phyloP scores from a whole-genome alignment of 2,888 invertebrate species.

The Ernsta delagoae region DNA sequence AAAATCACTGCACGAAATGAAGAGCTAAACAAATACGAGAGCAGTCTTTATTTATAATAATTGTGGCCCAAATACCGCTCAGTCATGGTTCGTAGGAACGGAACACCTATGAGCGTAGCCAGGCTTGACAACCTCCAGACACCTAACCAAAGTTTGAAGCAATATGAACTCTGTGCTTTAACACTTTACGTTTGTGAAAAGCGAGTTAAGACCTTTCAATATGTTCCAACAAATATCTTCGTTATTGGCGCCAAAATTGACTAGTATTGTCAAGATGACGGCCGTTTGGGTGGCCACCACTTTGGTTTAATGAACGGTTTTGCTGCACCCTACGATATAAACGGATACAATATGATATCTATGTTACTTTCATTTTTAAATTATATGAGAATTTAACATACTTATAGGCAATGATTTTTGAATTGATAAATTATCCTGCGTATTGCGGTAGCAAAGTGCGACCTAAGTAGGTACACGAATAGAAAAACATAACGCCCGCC shows the following conservation, averaged over 20 bases:
- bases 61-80: slow-evolving; percentile 61
- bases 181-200: slow-evolving; percentile 28
- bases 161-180: slow-evolving; percentile 48
- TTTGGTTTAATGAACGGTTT: slow-evolving; percentile 44
- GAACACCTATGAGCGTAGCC: slow-evolving; percentile 71
- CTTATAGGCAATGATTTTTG: neutral
- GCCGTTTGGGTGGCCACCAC: slow-evolving; percentile 73
- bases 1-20: slow-evolving; percentile 75
- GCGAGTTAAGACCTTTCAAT: slow-evolving; percentile 41
- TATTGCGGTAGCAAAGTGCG: slow-evolving; percentile 36
- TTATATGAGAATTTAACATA: too few species aligned
- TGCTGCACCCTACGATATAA: slow-evolving; percentile 29
- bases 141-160: slow-evolving; percentile 39
- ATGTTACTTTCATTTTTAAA: neutral
- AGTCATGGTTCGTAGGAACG: slow-evolving; percentile 78
- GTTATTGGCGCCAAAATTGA: slow-evolving; percentile 77
- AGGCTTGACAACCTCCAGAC: slow-evolving; percentile 39
- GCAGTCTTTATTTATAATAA: slow-evolving; percentile 79
- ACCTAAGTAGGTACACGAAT: slow-evolving; percentile 25
- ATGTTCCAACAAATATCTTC: slow-evolving; percentile 34
- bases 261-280: slow-evolving; percentile 72
- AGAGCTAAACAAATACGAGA: slow-evolving; percentile 80
- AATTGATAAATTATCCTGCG: slow-evolving; percentile 24
- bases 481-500: slow-evolving; percentile 59
- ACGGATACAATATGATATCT: slow-evolving; percentile 1